Evolutionary conservation across 2,888 invertebrate genomes (phyloP).

Genomic region (Caradrina clavipalpis): DNA sequence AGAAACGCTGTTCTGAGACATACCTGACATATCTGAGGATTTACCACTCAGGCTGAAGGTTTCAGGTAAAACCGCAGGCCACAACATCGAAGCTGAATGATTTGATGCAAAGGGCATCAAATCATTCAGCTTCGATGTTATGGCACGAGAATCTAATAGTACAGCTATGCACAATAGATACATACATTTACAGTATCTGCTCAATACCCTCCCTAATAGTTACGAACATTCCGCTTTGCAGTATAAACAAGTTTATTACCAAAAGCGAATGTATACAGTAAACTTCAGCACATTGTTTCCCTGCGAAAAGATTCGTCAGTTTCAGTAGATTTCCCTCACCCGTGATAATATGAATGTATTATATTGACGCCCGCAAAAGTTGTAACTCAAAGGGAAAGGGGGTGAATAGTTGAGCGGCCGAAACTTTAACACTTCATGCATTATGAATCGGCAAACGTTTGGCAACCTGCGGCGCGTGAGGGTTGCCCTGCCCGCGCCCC

Average conservation of each 20-base stretch:
- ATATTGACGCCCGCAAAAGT: slow-evolving; percentile 55
- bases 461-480: slow-evolving; percentile 60
- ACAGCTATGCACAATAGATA: too few species aligned
- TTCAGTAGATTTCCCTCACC: slow-evolving; percentile 36
- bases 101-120: neutral
- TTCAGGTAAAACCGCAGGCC: neutral
- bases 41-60: neutral
- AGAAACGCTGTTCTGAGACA: slow-evolving; percentile 9
- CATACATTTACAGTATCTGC: too few species aligned
- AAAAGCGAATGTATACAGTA: neutral
- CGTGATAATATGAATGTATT: slow-evolving; percentile 63
- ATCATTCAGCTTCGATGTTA: neutral
- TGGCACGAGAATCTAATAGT: neutral
- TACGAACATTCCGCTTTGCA: too few species aligned
- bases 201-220: too few species aligned
- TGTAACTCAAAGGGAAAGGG: slow-evolving; percentile 55
- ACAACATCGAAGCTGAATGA: too few species aligned
- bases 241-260: too few species aligned
- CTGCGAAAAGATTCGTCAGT: slow-evolving; percentile 46
- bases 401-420: slow-evolving; percentile 56
- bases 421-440: slow-evolving; percentile 68
- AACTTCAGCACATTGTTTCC: slow-evolving; percentile 30
- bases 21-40: too few species aligned
- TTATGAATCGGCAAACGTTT: slow-evolving; percentile 68
- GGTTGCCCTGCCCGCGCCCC: slow-evolving; percentile 11